Base-by-base conservation (phyloP, 1,140 invertebrate species). In the Cardiocondyla obscurior region DNA sequence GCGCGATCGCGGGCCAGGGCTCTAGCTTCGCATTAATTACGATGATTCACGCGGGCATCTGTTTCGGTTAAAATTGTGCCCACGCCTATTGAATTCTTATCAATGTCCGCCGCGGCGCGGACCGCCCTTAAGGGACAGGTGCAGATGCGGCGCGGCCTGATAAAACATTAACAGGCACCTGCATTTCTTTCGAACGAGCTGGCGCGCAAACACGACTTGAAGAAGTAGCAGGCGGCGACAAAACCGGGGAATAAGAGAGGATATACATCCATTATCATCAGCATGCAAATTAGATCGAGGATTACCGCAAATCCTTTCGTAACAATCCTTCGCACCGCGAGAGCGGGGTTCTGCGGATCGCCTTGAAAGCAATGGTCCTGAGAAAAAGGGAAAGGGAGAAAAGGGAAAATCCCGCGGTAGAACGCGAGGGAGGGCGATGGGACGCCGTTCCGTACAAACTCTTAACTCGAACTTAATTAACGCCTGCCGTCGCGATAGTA, bases 251-350 rank as follows among this genome's bases (percentile, higher is more conserved):
- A 92, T 90, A 92, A 90, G 91, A 86, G 90, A 92, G 92, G 88
- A 93, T 94, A 94, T 90, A 93, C 92, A 93, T 93, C 92, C 92
- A 93, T 93, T 93, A 94, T 91, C 92, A 93, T 93, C 92, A 93
- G 92, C 92, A 94, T 93, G 92, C 92, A 94, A 94, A 94, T 94
- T 93, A 93, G 92, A 93, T 92, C 91, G 90, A 90, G 92, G 93
- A 94, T 94, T 93, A 94, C 91, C 90, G 91, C 91, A 93, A 94
- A 93, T 93, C 93, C 92, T 94, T 93, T 93, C 92, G 92, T 94
- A 93, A 93, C 91, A 93, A 92, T 93, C 89, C 90, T 81, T 84
- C 77, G 90, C 72, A 85, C 89, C 89, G 87, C 90, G 88, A 89
- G 88, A 89, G 89, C 84, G 81, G 69, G 86, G 46, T 53, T 42